Evolutionary conservation across 92 coral and sea anemone species (phyloP).

Genomic region (Palythoa grandiflora): DNA sequence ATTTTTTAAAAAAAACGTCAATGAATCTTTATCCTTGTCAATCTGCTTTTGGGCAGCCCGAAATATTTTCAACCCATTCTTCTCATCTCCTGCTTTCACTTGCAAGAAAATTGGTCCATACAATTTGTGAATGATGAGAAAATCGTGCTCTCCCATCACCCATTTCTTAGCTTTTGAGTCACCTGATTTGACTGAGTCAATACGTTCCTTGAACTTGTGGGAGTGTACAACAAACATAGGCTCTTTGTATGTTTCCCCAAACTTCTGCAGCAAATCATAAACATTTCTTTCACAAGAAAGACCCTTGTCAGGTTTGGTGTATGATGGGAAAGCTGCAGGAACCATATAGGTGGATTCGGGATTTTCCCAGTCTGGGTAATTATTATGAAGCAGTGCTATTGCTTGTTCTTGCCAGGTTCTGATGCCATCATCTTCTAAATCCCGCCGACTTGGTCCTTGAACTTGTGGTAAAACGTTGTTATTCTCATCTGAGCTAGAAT

Average conservation of each 20-base stretch:
- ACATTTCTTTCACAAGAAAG: slow-evolving; percentile 10
- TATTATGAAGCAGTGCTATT: neutral
- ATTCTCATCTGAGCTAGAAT: no score
- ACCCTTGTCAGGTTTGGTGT: neutral
- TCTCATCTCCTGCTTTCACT: slow-evolving; percentile 50
- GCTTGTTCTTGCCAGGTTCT: slow-evolving; percentile 55
- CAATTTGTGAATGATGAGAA: slow-evolving; percentile 58
- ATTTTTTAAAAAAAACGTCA: neutral
- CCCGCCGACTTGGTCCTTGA: neutral
- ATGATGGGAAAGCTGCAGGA: neutral
- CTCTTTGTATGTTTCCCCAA: slow-evolving; percentile 23
- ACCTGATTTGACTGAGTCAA: neutral
- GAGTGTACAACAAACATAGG: slow-evolving; percentile 59
- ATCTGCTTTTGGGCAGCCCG: slow-evolving; percentile 44
- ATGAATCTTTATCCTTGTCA: slow-evolving; percentile 15
- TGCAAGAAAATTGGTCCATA: slow-evolving; percentile 57
- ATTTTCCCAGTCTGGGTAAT: slow-evolving; percentile 34
- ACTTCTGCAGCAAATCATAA: slow-evolving; percentile 28
- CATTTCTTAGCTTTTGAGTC: neutral
- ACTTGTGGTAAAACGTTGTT: neutral
- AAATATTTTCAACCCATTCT: neutral
- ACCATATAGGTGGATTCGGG: slow-evolving; percentile 24
- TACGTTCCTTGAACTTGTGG: neutral
- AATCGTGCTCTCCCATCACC: slow-evolving; percentile 66
- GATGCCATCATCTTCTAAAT: slow-evolving; percentile 37